Conservation (phyloP, 2,797 vertebrate species). For the Hypotaenidia philippensis region DNA sequence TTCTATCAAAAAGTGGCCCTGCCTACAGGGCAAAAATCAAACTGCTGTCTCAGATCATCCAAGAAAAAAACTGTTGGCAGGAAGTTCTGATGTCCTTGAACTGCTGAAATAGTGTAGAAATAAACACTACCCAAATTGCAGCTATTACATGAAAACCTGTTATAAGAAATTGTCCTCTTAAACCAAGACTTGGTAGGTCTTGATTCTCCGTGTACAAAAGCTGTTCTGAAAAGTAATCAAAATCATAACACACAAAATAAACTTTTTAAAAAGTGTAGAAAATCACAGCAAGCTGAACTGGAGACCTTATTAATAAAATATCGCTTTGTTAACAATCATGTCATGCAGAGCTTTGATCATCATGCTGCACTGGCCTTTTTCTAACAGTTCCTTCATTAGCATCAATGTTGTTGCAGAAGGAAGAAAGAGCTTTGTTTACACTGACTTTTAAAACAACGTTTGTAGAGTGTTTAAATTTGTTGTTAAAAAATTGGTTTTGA, state of each 20-base stretch:
- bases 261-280: not conserved
- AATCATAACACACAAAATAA: not conserved
- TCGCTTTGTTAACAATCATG: not conserved
- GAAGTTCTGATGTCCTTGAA: not conserved
- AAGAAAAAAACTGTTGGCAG: not conserved
- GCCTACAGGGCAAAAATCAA: not conserved
- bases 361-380: not conserved
- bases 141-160: not conserved
- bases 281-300: not conserved
- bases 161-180: not conserved
- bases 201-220: not conserved
- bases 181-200: not conserved
- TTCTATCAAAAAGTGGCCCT: not conserved
- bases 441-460: not conserved
- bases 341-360: not conserved
- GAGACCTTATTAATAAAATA: not conserved
- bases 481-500: not conserved
- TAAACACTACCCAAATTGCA: not conserved
- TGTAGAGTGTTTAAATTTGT: not conserved
- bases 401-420: not conserved
- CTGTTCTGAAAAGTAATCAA: not conserved
- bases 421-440: not conserved
- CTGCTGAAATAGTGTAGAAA: not conserved
- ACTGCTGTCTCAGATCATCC: not conserved
- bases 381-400: not conserved